Conservation (phyloP, 2,797 vertebrate genomes). For the Diceros bicornis region DNA sequence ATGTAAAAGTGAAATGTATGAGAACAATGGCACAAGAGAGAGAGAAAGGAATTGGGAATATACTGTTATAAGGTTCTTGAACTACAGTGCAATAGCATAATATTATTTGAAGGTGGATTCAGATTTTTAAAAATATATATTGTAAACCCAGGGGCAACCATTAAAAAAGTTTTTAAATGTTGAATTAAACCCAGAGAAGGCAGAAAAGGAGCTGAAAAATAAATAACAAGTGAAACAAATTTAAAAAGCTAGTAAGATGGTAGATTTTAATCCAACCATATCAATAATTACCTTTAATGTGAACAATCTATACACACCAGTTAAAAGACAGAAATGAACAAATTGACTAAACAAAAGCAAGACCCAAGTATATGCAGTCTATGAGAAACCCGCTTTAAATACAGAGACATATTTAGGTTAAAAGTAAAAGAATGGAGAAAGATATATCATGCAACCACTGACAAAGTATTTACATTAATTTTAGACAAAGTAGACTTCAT, state of each 20-base stretch:
- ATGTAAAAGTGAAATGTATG: neutral
- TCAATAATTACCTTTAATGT: neutral
- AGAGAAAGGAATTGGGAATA: neutral
- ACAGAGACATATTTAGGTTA: neutral
- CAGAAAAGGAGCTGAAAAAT: neutral
- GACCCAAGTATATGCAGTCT: neutral
- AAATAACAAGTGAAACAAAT: neutral
- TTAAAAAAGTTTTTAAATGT: neutral
- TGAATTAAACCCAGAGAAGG: neutral
- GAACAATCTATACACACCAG: neutral
- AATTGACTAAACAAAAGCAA: neutral
- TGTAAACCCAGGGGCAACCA: neutral
- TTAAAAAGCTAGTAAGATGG: neutral
- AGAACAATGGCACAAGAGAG: neutral
- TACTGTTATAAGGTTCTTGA: neutral
- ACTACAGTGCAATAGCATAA: neutral
- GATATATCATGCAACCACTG: neutral
- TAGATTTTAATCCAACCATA: neutral
- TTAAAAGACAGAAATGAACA: neutral
- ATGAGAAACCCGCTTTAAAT: neutral
- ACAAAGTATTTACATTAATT: neutral
- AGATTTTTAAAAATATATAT: neutral
- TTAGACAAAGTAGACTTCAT: neutral
- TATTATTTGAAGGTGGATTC: slow-evolving; percentile 1
- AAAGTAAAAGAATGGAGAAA: slow-evolving; percentile 8